phyloP scores from a whole-genome alignment of 2,888 invertebrate species.

The Lepetodrilus schrolli region DNA sequence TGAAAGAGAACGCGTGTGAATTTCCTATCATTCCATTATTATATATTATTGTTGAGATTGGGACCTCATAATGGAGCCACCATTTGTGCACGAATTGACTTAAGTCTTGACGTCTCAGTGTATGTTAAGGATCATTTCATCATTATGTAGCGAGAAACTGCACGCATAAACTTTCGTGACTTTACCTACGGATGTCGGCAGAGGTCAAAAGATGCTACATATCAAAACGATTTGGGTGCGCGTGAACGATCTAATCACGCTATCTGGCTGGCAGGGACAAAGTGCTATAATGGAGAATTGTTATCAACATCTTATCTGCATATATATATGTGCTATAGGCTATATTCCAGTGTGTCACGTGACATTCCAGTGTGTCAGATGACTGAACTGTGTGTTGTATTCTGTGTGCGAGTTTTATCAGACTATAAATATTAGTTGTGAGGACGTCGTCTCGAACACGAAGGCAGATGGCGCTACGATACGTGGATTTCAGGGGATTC shows the following conservation, averaged over 20 bases:
- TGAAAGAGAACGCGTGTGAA: too few relatives aligned
- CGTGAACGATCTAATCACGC: neutral
- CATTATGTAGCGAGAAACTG: neutral
- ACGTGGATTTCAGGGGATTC: neutral
- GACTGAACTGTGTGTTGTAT: slow-evolving; percentile 12
- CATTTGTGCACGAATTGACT: too few relatives aligned
- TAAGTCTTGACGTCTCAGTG: too few relatives aligned
- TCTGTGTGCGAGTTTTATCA: slow-evolving; percentile 5
- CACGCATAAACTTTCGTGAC: neutral
- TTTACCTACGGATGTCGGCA: neutral
- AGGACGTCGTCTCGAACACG: neutral
- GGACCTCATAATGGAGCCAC: too few relatives aligned
- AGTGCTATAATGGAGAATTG: slow-evolving; percentile 9
- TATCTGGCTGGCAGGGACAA: slow-evolving; percentile 17
- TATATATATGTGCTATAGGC: too few relatives aligned
- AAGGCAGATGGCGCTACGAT: neutral
- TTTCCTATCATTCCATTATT: too few relatives aligned
- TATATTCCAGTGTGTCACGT: too few relatives aligned
- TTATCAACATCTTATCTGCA: slow-evolving; percentile 9
- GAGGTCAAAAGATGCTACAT: slow-evolving; percentile 1
- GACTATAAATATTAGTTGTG: neutral
- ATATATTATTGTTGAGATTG: too few relatives aligned
- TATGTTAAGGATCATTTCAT: too few relatives aligned
- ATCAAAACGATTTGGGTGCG: neutral
- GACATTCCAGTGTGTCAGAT: neutral